phyloP scores from a whole-genome alignment of 2,113 vertebrate species.

The Heliornis fulica region DNA sequence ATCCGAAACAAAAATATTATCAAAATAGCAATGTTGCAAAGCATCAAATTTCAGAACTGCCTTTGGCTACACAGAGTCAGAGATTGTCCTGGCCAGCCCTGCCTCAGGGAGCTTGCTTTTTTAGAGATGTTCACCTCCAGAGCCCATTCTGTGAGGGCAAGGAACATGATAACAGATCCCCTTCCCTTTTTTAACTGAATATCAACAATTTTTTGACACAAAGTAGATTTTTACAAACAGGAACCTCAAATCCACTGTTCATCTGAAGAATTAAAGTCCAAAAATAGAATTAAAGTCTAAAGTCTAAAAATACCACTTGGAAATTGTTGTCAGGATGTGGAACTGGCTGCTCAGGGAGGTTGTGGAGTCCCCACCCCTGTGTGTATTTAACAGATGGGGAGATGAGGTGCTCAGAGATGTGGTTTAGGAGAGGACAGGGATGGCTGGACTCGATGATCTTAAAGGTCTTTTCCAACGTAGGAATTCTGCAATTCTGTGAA shows the following conservation, averaged over 20 bases:
- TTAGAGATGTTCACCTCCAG: not conserved
- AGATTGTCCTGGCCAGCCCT: not conserved
- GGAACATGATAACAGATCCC: not conserved
- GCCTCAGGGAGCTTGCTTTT: not conserved
- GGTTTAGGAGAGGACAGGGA: no score
- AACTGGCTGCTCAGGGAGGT: no score
- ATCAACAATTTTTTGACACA: not conserved
- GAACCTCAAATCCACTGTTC: not conserved
- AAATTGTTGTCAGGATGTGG: no score
- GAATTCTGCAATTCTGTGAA: no score
- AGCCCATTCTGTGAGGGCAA: not conserved
- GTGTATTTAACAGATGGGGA: no score
- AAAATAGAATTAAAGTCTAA: no score
- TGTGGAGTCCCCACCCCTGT: no score
- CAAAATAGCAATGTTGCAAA: not conserved
- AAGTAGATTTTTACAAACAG: not conserved
- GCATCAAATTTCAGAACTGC: not conserved
- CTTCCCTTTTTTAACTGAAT: not conserved
- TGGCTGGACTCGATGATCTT: no score
- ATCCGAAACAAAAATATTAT: not conserved
- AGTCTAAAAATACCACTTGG: no score
- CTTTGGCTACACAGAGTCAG: not conserved
- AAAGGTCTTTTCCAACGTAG: no score
- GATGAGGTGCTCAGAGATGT: no score
- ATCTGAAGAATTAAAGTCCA: not conserved